A percentile compares a stretch with the other conserved stretches of the same genome.
phyloP scores from a whole-genome alignment of 2,113 vertebrate species.

The Archocentrus centrarchus region DNA sequence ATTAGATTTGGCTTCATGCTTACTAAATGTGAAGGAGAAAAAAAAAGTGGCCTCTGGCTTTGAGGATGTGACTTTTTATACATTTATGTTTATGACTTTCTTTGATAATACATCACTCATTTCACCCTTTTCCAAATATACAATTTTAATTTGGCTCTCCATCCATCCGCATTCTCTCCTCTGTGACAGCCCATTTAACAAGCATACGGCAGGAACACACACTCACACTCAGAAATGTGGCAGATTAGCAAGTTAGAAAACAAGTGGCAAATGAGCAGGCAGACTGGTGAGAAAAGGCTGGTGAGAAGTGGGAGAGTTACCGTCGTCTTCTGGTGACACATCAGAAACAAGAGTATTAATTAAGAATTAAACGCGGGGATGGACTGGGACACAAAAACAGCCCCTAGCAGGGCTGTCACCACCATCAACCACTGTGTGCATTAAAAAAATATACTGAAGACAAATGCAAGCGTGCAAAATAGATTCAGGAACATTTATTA shows the following conservation, averaged over 20 bases:
- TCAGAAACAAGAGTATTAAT: constrained; percentile 63
- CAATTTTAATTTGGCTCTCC: constrained; percentile 39
- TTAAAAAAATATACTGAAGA: constrained; percentile 17
- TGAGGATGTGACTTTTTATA: constrained; percentile 48
- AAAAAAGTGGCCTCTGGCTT: not conserved
- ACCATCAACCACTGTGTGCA: not conserved
- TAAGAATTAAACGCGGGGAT: constrained; percentile 54
- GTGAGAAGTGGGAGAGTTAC: constrained; percentile 13
- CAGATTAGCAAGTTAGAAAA: constrained; percentile 41
- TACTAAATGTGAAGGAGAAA: constrained; percentile 50
- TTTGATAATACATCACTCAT: constrained; percentile 26
- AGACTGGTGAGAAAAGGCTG: constrained; percentile 30
- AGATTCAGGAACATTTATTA: not conserved
- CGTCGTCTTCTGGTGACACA: constrained; percentile 31
- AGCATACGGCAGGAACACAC: constrained; percentile 4
- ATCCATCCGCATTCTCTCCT: constrained; percentile 23
- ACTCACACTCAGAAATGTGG: constrained; percentile 28
- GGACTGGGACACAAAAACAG: constrained; percentile 26
- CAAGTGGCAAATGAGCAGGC: constrained; percentile 40
- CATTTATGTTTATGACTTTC: constrained; percentile 23
- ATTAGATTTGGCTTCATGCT: constrained; percentile 43
- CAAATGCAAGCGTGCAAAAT: constrained; percentile 10
- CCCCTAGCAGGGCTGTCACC: constrained; percentile 24
- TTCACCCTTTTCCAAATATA: constrained; percentile 36
- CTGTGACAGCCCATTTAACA: constrained; percentile 36